These are phyloP conservation scores for Tokudaia tokunoshimensis DNA, from an alignment of 2,797 vertebrate species.

Conservation along the genomic window DNA sequence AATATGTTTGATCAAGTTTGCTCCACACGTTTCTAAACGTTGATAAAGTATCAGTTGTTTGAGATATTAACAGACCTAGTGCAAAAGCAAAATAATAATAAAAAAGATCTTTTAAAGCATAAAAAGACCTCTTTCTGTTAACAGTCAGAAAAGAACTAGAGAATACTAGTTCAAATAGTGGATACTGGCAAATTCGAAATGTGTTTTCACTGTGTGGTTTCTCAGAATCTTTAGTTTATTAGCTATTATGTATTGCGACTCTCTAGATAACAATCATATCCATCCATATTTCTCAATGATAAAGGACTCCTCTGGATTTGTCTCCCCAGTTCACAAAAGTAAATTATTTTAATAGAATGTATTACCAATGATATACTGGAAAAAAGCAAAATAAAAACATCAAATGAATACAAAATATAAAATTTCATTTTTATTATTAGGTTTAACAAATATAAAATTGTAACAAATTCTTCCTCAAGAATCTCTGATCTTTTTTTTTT, in stretches of 20 bases:
- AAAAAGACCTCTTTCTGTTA: not conserved
- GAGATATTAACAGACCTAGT: not conserved
- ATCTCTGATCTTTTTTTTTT: not conserved
- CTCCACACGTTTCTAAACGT: constrained; percentile 45
- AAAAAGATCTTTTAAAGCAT: not conserved
- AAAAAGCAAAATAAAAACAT: constrained; percentile 54
- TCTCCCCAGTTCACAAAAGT: not conserved
- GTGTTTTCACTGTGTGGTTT: not conserved
- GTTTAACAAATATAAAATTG: not conserved
- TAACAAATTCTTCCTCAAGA: not conserved
- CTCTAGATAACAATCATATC: not conserved
- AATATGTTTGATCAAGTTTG: not conserved
- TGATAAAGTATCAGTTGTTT: not conserved
- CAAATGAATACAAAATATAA: not conserved
- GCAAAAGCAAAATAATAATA: not conserved
- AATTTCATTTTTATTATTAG: constrained; percentile 9
- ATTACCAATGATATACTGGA: not conserved
- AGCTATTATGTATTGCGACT: not conserved
- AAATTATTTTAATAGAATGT: constrained; percentile 10
- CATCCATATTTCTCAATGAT: not conserved
- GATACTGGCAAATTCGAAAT: not conserved
- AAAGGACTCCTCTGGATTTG: not conserved
- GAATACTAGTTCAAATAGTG: not conserved
- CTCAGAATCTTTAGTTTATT: constrained; percentile 33
- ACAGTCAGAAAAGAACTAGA: not conserved